Evolutionary conservation across 2,888 invertebrate species (phyloP), one percentile per base, ranked within the genome.

Genomic region (Noctua comes): DNA sequence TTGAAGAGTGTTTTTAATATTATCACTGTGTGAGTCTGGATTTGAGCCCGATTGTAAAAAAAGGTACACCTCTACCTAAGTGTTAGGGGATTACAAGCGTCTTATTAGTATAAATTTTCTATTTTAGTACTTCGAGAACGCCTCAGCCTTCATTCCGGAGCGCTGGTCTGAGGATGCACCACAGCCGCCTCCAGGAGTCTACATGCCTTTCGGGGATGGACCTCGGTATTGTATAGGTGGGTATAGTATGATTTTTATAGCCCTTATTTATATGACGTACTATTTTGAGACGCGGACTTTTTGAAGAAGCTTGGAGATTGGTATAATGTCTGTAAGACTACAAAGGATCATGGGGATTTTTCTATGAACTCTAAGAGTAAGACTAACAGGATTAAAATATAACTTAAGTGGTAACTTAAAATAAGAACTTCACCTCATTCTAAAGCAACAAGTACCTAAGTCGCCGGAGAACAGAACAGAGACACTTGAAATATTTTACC

Each of bases 201-300:
- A 95, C 92, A 95, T 96, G 95, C 97, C 96, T 0, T 97, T 97
- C 66, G 97, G 97, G 2, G 96, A 96, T 73, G 97, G 97, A 0
- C 97, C 96, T 0, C 89, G 97, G 24, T 96, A 96, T 84, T 97
- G 97, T 78, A 95, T 97, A 81, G 96, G 96, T 96, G 84, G 76
- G 86, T 86, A 31, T 6, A 51, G 8, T 54, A 36, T 36, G 21
- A 13, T 3, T 72, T 24, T 6, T 4, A 13, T n/a, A n/a, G n/a
- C 2, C 11, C 1, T 57, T 57, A 40, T 21, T 68, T 27, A 66
- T 40, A 18, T 4, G 18, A 10, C 40, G n/a, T 27, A 11, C 11
- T 46, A 11, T 27, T 46, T 27, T 46, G 46, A 21, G 27, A 6
- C 27, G 27, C n/a, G 21, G 59, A 59, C 7, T 27, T 27, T 6